Base-by-base conservation (phyloP, 1,140 invertebrate species). In the Sitodiplosis mosellana region DNA sequence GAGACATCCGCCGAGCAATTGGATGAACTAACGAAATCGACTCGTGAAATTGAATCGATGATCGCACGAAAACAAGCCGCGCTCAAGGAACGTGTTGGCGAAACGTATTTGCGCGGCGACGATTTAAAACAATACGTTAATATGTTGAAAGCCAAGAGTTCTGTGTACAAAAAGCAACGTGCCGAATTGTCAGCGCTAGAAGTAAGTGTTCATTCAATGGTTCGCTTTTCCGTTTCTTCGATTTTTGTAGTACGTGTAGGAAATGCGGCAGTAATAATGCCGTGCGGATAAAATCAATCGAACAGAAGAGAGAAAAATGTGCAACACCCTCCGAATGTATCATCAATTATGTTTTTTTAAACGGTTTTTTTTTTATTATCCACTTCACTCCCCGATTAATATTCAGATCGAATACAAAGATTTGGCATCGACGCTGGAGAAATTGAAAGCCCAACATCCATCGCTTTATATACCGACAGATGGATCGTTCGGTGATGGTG, bases 41-140 rank as follows among this genome's bases (percentile, higher is more conserved):
- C 84, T 7, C 64, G 70, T 17, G 70, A 75, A 33, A 55, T 79
- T 5, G 73, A 77, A 55, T 65, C 55, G 0, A 68, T 64, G 34
- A 49, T 75, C 0, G 66, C 69, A 19, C 71, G 74, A 40, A 56
- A 77, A 59, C 65, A 69, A 49, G n/a, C 43, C 12, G 10, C 18
- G 14, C 48, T 54, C 10, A 49, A 59, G 47, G 71, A 74, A 22
- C 43, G 22, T 11, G 48, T 50, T 47, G 50, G 44, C 42, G 34
- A 69, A 63, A 65, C 69, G 20, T 69, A 80, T 14, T 69, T 85
- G 0, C 76, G 77, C 56, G 84, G 83, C 18, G 85, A 89, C 47
- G 84, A 88, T 63, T 77, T 88, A 53, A 87, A 88, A 61, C 73
- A 77, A 50, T 90, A 87, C 61, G 80, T 89, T 1, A 80, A 77